Evolutionary conservation across 2,888 invertebrate species (phyloP), one percentile per base, ranked within the genome.

Genomic region (Monoplex corrugatus): DNA sequence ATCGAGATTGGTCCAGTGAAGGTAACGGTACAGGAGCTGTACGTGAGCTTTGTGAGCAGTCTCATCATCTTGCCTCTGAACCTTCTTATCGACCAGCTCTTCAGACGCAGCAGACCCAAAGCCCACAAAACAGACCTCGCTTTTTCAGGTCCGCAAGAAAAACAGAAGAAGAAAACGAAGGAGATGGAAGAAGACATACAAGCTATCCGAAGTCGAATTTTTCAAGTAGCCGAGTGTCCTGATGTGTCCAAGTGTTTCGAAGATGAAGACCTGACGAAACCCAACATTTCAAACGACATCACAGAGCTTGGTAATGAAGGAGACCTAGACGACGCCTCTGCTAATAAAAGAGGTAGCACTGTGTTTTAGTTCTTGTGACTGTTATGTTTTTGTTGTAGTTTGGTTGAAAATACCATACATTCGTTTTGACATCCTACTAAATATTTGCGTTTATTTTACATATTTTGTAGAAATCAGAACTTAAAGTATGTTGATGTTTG

Each of bases 11-110:
- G 94, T 19, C 92, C 93, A 0, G 86, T 93, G 16, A 90, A 91
- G 72, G 92, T 94, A 78, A 92, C 93, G 3, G 89, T 92, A 16
- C 92, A 92, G 87, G 92, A 92, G 82, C 83, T 93, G 72, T 94
- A 93, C 85, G 92, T 93, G 50, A 93, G 93, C 84, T 86, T 93
- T 68, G 89, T 94, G 5, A 91, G 92, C 50, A 92, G 93, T 82
- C 89, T 96, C 72, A 92, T 96, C 75, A 94, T 95, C 32, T 93
- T 96, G 75, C 95, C 95, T 28, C 93, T 95, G 19, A 95, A 94
- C 82, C 92, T 96, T 35, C 43, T 95, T 57, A 94, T 96, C 87
- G 95, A 95, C 57, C 94, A 94, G 89, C 90, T 96, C 35, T 96
- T 96, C 93, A 93, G 96, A n/a, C 95, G 95, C 92, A 93, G 89